Conservation (phyloP, 1,140 invertebrate species). For the Eriosoma lanigerum region DNA sequence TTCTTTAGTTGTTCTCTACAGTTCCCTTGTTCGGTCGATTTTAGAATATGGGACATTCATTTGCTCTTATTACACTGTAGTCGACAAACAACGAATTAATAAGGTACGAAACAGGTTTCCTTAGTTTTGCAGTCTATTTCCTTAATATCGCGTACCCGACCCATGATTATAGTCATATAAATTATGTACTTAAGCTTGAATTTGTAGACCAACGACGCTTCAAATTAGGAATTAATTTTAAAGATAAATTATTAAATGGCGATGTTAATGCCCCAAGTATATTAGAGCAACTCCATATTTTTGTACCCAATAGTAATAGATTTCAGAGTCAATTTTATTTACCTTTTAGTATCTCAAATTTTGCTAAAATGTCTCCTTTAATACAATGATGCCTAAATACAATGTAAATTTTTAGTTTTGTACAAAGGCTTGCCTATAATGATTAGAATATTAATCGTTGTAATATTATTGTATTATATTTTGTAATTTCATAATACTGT, state of each 20-base stretch:
- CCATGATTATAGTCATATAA: background rate
- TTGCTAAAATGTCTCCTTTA: background rate
- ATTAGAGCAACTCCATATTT: background rate
- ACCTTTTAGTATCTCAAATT: background rate
- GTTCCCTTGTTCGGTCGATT: background rate
- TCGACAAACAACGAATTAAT: background rate
- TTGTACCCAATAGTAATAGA: background rate
- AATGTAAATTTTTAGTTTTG: no score
- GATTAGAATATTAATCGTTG: no score
- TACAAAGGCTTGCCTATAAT: no score
- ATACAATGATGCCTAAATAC: no score
- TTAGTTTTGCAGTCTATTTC: background rate
- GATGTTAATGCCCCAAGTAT: background rate
- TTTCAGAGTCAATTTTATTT: background rate
- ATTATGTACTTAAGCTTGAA: background rate
- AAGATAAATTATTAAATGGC: background rate
- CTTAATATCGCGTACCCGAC: background rate
- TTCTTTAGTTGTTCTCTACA: background rate
- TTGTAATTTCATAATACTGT: no score
- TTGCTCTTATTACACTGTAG: background rate
- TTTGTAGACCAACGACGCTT: no score
- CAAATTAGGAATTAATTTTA: background rate
- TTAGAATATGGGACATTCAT: background rate
- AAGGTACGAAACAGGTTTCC: background rate
- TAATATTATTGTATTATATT: no score